Evolutionary conservation across 2,797 vertebrate species (phyloP), one percentile per base, ranked within the genome.

Genomic region (Paratrypauchen microcephalus): DNA sequence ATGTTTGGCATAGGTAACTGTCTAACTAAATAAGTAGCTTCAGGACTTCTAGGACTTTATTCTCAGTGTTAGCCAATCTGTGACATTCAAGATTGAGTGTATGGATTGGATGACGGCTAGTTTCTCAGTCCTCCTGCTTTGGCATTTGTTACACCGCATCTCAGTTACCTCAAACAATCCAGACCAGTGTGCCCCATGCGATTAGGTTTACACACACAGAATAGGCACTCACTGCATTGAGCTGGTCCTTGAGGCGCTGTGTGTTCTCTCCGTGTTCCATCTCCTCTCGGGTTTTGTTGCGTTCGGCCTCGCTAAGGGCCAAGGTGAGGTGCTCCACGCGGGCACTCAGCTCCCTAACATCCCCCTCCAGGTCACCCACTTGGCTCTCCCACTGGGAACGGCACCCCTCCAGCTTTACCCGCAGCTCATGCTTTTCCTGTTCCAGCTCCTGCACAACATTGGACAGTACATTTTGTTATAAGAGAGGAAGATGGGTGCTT

Each of bases 381-480:
- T 94, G 94, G 81, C 89, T 91, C 88, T 93, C 90, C 93, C 92
- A 92, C 88, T 92, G 87, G 48, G 85, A 88, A 84, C 85, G 87
- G 71, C 82, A 86, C 81, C 81, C 80, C 66, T 92, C 90, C 80
- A 94, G 88, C 84, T 93, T 94, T 73, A 92, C 47, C 71, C 83
- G 89, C 76, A 93, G 83, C 36, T 91, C 88, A 77, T 95, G 88
- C 55, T 85, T 87, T 66, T 83, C 83, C 89, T 95, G 94, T 85
- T 95, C 87, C 87, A 94, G 88, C 79, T 88, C 91, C 94, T 95
- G 56, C 11, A 75, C 8, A 21, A 21, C 0, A 55, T 55, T 55
- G 21, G 21, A 55, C 21, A 55, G 12, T 12, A 23, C 0, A 23
- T 13, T 52, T 52, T 23, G 52, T 55, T 13, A 52, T 55, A 36